These are phyloP conservation scores for Pipistrellus kuhlii DNA, from an alignment of 2,797 vertebrate genomes.

Conservation along the genomic window DNA sequence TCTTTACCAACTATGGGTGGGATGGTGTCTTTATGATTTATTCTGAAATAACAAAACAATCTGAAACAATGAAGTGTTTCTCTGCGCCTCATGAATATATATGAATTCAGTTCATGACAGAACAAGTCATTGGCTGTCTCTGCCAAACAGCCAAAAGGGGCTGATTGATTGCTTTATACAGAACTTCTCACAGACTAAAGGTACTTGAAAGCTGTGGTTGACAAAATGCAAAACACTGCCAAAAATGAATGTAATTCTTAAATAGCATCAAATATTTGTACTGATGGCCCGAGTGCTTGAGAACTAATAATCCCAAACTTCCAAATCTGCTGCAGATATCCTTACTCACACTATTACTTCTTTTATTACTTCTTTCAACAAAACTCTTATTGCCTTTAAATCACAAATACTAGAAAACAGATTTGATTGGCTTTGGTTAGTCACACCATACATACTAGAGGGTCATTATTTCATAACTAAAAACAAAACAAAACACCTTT, in stretches of 20 bases:
- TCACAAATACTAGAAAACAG: neutral
- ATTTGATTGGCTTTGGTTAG: neutral
- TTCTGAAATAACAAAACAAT: slow-evolving; percentile 85
- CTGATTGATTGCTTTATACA: slow-evolving; percentile 84
- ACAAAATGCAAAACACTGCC: slow-evolving; percentile 79
- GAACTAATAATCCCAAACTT: slow-evolving; percentile 39
- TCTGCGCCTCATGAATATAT: slow-evolving; percentile 83
- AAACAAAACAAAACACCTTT: neutral
- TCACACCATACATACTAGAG: neutral
- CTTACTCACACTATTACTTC: neutral
- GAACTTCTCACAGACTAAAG: slow-evolving; percentile 75
- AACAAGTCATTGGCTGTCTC: slow-evolving; percentile 83
- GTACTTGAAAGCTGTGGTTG: slow-evolving; percentile 80
- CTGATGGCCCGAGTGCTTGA: slow-evolving; percentile 62
- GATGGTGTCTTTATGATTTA: slow-evolving; percentile 78
- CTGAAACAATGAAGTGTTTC: slow-evolving; percentile 84
- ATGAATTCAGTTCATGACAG: slow-evolving; percentile 82
- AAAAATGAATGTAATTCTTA: slow-evolving; percentile 80
- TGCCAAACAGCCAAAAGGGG: slow-evolving; percentile 77
- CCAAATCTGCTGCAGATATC: slow-evolving; percentile 45
- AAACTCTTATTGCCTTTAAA: slow-evolving; percentile 18
- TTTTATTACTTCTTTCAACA: slow-evolving; percentile 63
- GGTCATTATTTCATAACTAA: neutral
- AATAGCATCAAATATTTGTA: slow-evolving; percentile 81
- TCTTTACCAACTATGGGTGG: slow-evolving; percentile 74